Base-by-base conservation (phyloP, 2,797 vertebrate species). In the Eulemur coronatus region DNA sequence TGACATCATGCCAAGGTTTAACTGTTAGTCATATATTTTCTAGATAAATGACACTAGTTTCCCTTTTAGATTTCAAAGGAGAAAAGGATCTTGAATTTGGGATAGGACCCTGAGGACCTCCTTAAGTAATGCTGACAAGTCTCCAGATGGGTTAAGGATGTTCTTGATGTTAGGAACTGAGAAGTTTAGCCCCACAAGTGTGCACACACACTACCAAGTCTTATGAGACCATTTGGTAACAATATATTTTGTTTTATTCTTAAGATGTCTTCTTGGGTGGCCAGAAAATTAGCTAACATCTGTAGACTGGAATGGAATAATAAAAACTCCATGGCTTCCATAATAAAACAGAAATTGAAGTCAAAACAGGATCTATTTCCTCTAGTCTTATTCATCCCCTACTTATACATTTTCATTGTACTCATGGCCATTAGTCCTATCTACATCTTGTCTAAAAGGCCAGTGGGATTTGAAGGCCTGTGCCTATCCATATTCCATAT, bases 81-180 rank as follows among this genome's bases (percentile, higher is more conserved):
- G 65, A 70, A 97, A 95, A 92, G 17, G 59, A 79, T 76, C 35
- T 89, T 61, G 65, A 69, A 63, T 94, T 97, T 82, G 52, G 73
- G 92, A 96, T 90, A 86, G 89, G 84, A 33, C 90, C 85, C 81
- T 24, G 30, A 95, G 95, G 94, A 94, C 89, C n/a, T 97, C 91
- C 81, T 94, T 97, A 96, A 97, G 81, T 79, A 95, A 69, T 86
- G 63, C 46, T 94, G 93, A 93, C 95, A 97, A 70, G 61, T 95
- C 90, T 96, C 59, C 13, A 0, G 79, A 89, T 96, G 46, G 75
- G 81, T 70, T 79, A 91, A 85, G 33, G 35, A 65, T 72, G 88
- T 70, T 84, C 79, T 95, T 76, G 76, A 76, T 91, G 41, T 84
- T 86, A 82, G 22, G 57, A 82, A 70, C 65, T 80, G 84, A 91